These are phyloP conservation scores for Papilio gigon DNA, from an alignment of 2,888 invertebrate genomes.

Conservation along the genomic window DNA sequence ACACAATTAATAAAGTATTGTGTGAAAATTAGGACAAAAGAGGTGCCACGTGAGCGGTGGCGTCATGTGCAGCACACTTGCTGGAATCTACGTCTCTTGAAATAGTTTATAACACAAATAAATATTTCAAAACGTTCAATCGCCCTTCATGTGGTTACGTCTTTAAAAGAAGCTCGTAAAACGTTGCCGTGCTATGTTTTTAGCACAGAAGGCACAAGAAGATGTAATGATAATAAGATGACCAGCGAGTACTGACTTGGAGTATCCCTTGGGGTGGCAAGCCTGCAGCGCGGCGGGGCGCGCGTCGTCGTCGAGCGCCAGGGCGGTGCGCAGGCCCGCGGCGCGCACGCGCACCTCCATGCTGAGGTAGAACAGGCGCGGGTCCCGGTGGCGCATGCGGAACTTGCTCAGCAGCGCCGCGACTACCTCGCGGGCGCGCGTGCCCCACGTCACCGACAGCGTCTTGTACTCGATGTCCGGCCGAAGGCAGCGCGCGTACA, in stretches of 20 bases:
- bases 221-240: background rate
- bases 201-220: background rate
- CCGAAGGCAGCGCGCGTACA: constrained; percentile 93
- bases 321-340: constrained; percentile 90
- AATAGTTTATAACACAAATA: background rate
- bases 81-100: background rate
- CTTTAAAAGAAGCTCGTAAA: no score
- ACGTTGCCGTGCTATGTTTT: no score
- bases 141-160: no score
- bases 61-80: constrained; percentile 6
- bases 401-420: constrained; percentile 92
- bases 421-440: constrained; percentile 93
- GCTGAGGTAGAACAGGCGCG: constrained; percentile 94
- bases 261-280: constrained; percentile 96
- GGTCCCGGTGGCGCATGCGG: constrained; percentile 95
- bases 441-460: constrained; percentile 93
- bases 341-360: constrained; percentile 96
- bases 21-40: constrained; percentile 25
- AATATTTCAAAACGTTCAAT: no score
- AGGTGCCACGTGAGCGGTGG: constrained; percentile 13
- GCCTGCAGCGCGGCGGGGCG: constrained; percentile 95
- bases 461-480: constrained; percentile 98
- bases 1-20: constrained; percentile 35
- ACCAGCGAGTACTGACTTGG: constrained; percentile 84
- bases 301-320: constrained; percentile 93